These are phyloP conservation scores for Zosterops borbonicus DNA, from an alignment of 2,113 vertebrate genomes.

Conservation along the genomic window DNA sequence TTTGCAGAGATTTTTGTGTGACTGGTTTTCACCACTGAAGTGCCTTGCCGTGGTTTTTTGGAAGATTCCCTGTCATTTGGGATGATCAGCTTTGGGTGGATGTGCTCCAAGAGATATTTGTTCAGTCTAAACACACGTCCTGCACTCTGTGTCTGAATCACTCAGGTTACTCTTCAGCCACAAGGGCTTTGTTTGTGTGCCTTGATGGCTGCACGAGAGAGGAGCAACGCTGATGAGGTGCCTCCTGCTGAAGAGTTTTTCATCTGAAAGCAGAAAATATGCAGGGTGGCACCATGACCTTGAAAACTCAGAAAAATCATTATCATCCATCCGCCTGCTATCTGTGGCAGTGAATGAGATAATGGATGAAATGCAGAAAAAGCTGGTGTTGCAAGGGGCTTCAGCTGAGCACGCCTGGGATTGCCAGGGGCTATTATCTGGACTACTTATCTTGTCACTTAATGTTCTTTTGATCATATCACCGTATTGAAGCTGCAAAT, in stretches of 20 bases:
- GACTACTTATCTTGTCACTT: slow-evolving; percentile 25
- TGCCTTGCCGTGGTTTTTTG: neutral
- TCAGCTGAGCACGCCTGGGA: neutral
- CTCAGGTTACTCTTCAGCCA: neutral
- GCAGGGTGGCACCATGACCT: neutral
- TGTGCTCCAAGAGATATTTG: neutral
- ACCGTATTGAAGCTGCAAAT: neutral
- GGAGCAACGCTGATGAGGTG: neutral
- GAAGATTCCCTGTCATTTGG: neutral
- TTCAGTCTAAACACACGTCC: neutral
- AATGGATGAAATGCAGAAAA: neutral
- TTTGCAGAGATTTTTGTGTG: neutral
- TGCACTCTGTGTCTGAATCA: neutral
- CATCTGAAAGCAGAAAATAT: neutral
- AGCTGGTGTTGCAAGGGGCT: neutral
- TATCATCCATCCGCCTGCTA: neutral
- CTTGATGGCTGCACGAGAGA: neutral
- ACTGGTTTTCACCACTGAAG: neutral
- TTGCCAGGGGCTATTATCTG: neutral
- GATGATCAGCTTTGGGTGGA: neutral
- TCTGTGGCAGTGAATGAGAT: neutral
- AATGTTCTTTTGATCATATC: neutral
- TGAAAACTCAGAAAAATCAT: neutral
- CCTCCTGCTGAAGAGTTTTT: neutral
- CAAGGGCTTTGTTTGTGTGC: neutral